Evolutionary conservation across 2,113 vertebrate genomes (phyloP), one percentile per base, ranked within the genome.

Genomic region (Eptesicus fuscus): DNA sequence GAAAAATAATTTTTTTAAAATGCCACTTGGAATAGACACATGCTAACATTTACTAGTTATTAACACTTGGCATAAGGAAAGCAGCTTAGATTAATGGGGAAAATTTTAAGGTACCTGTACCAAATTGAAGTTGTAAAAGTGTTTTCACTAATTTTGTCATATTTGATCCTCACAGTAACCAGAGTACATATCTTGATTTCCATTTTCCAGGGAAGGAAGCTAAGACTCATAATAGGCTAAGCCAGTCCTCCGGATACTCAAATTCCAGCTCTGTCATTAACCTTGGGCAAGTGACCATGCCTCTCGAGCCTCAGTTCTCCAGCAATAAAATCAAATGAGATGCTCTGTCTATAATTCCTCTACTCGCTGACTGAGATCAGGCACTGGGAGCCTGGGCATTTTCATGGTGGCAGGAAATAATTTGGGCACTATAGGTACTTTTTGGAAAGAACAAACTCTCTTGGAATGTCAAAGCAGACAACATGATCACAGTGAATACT

Each of bases 121-220:
- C 23, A 76, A 89, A 86, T 73, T 61, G 4, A n/a, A 92, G 12
- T 77, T 95, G 91, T 96, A n/a, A 69, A 88, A 88, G 22, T 88
- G 28, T 83, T 95, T 85, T 93, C 59, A 73, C 7, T 77, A 85
- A 49, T 92, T 95, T 83, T 65, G 17, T 69, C 73, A 53, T 95
- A 85, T 76, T 96, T 77, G 32, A 76, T 79, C 49, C 12, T 93
- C 61, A 71, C 30, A 61, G 71, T 94, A 89, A 89, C 74, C 35
- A 79, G 51, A 44, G 20, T 92, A 59, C 88, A 76, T 87, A 80
- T 56, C 76, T 79, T 84, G 14, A 70, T 92, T 95, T 95, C 67
- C 35, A 40, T 83, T 80, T 86, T 73, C 69, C 40, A 51, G 20
- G 35, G 42, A 35, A 42, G 17, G 32, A 78, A 37, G 40, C 35